Evolutionary conservation across 2,888 invertebrate species (phyloP).

Genomic region (Alloplasta piceator): DNA sequence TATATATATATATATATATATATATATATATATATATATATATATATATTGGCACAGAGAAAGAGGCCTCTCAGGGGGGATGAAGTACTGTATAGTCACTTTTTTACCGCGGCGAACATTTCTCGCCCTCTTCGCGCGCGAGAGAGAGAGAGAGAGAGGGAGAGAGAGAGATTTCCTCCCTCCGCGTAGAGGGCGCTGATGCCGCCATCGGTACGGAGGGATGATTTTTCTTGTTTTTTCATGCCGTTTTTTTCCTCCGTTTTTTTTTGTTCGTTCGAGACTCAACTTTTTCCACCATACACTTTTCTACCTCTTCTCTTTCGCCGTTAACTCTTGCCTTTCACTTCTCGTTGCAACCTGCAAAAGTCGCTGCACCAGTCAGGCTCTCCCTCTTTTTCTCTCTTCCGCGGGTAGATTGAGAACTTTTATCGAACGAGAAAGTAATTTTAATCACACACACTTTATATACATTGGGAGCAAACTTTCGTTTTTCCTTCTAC

Average conservation of each 20-base stretch:
- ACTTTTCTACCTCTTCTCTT: constrained; percentile 42
- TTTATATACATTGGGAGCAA: constrained; percentile 24
- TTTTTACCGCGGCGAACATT: background rate
- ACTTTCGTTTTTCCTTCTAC: constrained; percentile 34
- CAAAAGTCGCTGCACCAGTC: constrained; percentile 50
- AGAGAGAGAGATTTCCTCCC: too few relatives aligned
- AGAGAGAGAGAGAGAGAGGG: too few relatives aligned
- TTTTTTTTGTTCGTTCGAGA: constrained; percentile 7
- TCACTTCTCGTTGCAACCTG: constrained; percentile 51
- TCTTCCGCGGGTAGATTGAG: constrained; percentile 22
- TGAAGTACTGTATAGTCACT: constrained; percentile 1
- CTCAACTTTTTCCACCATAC: constrained; percentile 53
- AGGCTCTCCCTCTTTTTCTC: constrained; percentile 34
- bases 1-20: too few relatives aligned
- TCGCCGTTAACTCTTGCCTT: constrained; percentile 54
- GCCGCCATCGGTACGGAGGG: background rate
- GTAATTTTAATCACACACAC: constrained; percentile 53
- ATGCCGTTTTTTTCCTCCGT: background rate
- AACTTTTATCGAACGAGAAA: constrained; percentile 62
- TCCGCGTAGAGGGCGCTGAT: too few relatives aligned
- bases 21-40: too few relatives aligned
- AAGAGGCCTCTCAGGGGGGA: background rate
- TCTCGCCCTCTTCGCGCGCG: background rate
- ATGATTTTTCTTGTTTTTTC: background rate
- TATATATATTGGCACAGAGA: background rate